Conservation (phyloP, 2,113 vertebrate genomes). For the Chloropsis hardwickii region DNA sequence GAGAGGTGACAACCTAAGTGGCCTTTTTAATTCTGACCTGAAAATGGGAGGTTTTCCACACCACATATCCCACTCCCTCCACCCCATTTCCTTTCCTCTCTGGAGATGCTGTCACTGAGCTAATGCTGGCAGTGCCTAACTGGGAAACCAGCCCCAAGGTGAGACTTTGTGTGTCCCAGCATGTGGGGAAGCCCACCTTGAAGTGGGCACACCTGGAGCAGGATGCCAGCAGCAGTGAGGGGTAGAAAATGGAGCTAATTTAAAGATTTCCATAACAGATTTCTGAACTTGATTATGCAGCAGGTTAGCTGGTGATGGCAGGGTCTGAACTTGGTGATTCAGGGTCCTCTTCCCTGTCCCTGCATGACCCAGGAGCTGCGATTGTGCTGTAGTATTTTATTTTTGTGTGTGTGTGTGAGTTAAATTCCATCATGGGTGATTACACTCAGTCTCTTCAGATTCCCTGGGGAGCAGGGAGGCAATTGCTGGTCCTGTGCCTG, state of each 20-base stretch:
- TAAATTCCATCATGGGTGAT: background rate
- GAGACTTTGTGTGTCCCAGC: background rate
- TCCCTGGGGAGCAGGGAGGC: background rate
- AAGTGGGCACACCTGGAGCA: background rate
- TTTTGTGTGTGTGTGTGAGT: background rate
- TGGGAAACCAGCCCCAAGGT: background rate
- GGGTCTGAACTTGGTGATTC: background rate
- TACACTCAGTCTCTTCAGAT: background rate
- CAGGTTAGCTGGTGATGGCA: background rate
- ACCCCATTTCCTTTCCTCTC: background rate
- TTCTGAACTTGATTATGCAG: background rate
- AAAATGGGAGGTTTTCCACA: background rate
- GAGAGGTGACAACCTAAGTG: background rate
- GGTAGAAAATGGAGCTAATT: background rate
- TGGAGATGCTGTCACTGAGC: background rate
- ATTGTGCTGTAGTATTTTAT: background rate
- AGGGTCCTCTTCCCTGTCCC: background rate
- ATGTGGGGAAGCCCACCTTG: fast-evolving
- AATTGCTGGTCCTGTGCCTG: background rate
- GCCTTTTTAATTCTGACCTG: conserved; percentile 16
- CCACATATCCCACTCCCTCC: fast-evolving
- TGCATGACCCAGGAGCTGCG: fast-evolving
- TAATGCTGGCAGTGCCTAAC: background rate
- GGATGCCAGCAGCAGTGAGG: fast-evolving
- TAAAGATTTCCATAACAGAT: background rate